Base-by-base conservation (phyloP, 2,797 vertebrate species). In the Halcyon chelicuti region DNA sequence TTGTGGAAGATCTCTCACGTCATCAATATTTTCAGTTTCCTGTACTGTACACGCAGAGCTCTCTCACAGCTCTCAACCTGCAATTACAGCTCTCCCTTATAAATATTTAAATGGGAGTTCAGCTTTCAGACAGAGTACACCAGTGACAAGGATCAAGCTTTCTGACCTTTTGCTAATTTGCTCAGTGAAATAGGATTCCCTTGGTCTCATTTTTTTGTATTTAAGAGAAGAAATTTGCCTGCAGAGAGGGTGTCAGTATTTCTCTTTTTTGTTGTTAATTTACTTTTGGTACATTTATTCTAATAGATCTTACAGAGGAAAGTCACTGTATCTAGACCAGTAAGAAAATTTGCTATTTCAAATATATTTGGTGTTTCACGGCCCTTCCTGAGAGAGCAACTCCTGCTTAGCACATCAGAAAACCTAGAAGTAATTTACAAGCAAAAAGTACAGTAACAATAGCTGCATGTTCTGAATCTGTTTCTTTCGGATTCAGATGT, bases 101-200 rank as follows among this genome's bases (percentile, higher is more conserved):
- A 91, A 98, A 98, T 98, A 98, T 97, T 98, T 96, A 97, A 97
- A 79, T 58, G 91, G n/a, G 19, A 92, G 97, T 31, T 98, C 97
- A 93, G 94, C 95, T 98, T 98, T 97, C 98, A 95, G 97, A 60
- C 83, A 70, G 46, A 88, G 91, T 81, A 55, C 81, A 52, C 75
- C 90, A 25, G 94, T 63, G 94, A 95, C 97, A 93, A 79, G 91
- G 97, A 96, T 97, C 97, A 97, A 97, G 95, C 94, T 97, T 96
- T 98, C 88, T 97, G 98, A 98, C 97, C 98, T 97, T 97, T 96
- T 90, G 93, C 95, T 96, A 98, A 94, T 98, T 98, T 97, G 63
- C 92, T 95, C 68, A n/a, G 89, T 96, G 98, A 97, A 97, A 97
- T 57, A 82, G 21, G 75, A 98, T 86, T 96, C 96, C 70, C 29